phyloP scores from a whole-genome alignment of 2,797 vertebrate genomes.

The Eupleurogrammus muticus region DNA sequence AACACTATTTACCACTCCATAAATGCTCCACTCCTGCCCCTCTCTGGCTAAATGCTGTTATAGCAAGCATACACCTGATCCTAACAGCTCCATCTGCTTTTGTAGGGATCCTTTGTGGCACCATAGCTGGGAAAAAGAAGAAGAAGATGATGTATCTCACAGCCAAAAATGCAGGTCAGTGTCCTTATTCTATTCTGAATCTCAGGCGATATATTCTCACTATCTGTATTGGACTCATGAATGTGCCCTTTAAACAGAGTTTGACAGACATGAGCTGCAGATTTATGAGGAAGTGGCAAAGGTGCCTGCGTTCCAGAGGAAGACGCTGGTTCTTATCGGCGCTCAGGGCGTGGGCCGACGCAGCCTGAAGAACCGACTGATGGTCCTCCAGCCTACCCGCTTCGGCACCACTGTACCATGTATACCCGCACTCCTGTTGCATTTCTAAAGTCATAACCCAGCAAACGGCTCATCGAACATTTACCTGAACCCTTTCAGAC shows the following conservation, averaged over 20 bases:
- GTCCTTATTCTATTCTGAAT: not conserved
- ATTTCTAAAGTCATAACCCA: no score
- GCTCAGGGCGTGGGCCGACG: conserved; percentile 97
- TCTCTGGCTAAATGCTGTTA: conserved; percentile 59
- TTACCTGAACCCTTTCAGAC: conserved; percentile 76
- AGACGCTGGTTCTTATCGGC: conserved; percentile 96
- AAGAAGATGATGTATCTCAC: conserved; percentile 99
- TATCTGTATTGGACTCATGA: conserved; percentile 5
- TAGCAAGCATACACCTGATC: not conserved
- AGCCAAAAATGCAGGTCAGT: conserved; percentile 95
- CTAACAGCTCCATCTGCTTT: conserved; percentile 6
- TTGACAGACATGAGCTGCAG: conserved; percentile 97
- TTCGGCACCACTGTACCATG: conserved; percentile 97
- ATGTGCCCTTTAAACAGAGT: conserved; percentile 83
- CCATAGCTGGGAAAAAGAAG: conserved; percentile 96
- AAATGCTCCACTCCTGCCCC: conserved; percentile 43
- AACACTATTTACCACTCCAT: not conserved
- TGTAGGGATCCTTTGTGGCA: conserved; percentile 94
- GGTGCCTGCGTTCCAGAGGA: conserved; percentile 98
- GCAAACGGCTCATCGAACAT: not conserved
- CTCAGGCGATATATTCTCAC: not conserved
- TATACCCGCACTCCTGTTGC: no score
- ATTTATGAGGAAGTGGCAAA: conserved; percentile 98
- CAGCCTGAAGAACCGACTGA: conserved; percentile 96
- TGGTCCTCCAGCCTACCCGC: conserved; percentile 90